Evolutionary conservation across 2,113 vertebrate species (phyloP).

Genomic region (Podarcis muralis): DNA sequence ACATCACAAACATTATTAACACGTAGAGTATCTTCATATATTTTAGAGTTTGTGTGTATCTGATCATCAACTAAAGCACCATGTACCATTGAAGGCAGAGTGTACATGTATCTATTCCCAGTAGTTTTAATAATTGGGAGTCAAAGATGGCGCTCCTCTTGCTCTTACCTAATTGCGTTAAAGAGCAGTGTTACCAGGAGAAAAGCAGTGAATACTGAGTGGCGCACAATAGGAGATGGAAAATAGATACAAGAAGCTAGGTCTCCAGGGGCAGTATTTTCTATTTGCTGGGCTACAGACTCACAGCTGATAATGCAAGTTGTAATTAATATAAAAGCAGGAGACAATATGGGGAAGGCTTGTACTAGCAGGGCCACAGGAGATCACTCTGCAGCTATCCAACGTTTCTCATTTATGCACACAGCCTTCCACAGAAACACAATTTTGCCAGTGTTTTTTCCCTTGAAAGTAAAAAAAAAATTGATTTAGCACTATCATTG

Average conservation of each 20-base stretch:
- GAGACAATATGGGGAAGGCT: slow-evolving; percentile 94
- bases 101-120: slow-evolving; percentile 86
- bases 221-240: slow-evolving; percentile 89
- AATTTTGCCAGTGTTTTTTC: slow-evolving; percentile 80
- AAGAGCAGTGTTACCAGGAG: slow-evolving; percentile 92
- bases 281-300: slow-evolving; percentile 96
- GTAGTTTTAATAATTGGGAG: slow-evolving; percentile 91
- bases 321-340: slow-evolving; percentile 99
- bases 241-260: slow-evolving; percentile 91
- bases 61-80: slow-evolving; percentile 45
- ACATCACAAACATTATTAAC: not conserved
- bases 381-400: slow-evolving; percentile 84
- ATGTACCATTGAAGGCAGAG: slow-evolving; percentile 61
- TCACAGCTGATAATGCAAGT: slow-evolving; percentile 97
- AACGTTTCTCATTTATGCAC: slow-evolving; percentile 89
- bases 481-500: slow-evolving; percentile 84
- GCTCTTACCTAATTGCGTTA: slow-evolving; percentile 94
- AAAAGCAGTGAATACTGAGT: slow-evolving; percentile 85
- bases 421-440: slow-evolving; percentile 76
- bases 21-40: not conserved
- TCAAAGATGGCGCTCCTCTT: slow-evolving; percentile 86
- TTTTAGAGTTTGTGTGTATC: not conserved
- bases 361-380: slow-evolving; percentile 85
- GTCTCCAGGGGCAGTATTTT: slow-evolving; percentile 93
- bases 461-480: slow-evolving; percentile 88